Evolutionary conservation across 2,888 invertebrate species (phyloP), one percentile per base, ranked within the genome.

Genomic region (Tethea ocularis): DNA sequence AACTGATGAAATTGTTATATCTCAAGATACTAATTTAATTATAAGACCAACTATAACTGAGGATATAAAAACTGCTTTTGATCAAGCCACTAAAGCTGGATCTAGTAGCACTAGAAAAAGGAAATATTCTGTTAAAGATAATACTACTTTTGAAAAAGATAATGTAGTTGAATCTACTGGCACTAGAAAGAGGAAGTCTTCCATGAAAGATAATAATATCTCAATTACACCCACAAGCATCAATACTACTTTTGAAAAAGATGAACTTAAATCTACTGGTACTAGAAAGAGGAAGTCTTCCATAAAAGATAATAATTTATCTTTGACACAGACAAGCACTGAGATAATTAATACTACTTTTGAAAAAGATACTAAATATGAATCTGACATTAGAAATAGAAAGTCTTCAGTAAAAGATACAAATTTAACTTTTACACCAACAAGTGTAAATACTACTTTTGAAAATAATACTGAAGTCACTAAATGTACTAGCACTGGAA

Each of bases 41-140:
- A 20, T 7, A 20, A 8, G 20, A 46, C 10, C 20, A 2, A 1
- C n/a, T n/a, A 20, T 41, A 6, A 41, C 13, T 38, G 15, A n/a
- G 15, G n/a, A n/a, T n/a, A n/a, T n/a, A n/a, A n/a, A n/a, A n/a
- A 52, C 22, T 24, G 67, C 72, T 38, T 71, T 67, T 64, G 72
- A 74, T 23, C 73, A 72, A 59, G 63, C 67, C 57, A 57, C 51
- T 41, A 52, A 57, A 52, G 38, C 5, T 10, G 33, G 8, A 7
- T 33, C 33, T 38, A 38, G 6, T 2, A 33, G 33, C 33, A 8
- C 33, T 33, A 33, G 33, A 33, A 26, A 26, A 7, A 26, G 26
- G 7, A 26, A 26, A 26, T 26, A 4, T 26, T 26, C 4, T n/a
- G 38, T n/a, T 1, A 33, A 2, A 2, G 10, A 5, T n/a, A 38